These are phyloP conservation scores for Hemitrygon akajei DNA, from an alignment of 2,797 vertebrate species.

Conservation along the genomic window DNA sequence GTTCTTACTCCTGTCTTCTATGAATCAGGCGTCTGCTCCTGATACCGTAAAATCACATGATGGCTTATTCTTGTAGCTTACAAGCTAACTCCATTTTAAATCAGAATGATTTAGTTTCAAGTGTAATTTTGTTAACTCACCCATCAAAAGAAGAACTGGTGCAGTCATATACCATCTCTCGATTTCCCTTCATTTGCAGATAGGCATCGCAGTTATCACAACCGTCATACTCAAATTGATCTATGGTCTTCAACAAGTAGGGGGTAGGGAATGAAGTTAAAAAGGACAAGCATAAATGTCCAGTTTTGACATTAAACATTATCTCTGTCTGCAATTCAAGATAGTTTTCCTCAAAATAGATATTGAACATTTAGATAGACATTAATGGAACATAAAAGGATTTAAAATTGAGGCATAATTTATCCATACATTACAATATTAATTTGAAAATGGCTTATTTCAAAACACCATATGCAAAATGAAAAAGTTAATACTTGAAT, in stretches of 20 bases:
- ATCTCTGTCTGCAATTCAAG: neutral
- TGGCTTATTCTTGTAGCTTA: neutral
- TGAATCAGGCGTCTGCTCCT: too few relatives aligned
- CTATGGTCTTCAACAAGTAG: constrained; percentile 72
- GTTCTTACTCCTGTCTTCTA: too few relatives aligned
- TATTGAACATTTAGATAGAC: neutral
- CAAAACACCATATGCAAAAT: neutral
- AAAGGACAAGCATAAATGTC: neutral
- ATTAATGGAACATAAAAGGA: neutral
- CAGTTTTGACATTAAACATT: constrained; percentile 9
- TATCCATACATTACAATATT: neutral
- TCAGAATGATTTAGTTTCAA: neutral
- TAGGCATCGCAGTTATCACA: constrained; percentile 95
- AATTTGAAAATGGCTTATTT: neutral
- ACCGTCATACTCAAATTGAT: constrained; percentile 96
- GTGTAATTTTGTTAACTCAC: constrained; percentile 50
- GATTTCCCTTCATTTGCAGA: constrained; percentile 95
- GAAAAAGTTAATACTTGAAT: neutral
- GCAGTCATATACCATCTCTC: constrained; percentile 97
- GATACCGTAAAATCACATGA: too few relatives aligned
- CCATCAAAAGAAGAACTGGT: constrained; percentile 96
- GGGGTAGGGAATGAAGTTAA: too few relatives aligned
- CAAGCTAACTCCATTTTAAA: neutral
- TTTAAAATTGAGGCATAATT: neutral
- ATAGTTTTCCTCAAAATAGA: neutral